Base-by-base conservation (phyloP, 1,140 invertebrate genomes). In the Gryllus bimaculatus region DNA sequence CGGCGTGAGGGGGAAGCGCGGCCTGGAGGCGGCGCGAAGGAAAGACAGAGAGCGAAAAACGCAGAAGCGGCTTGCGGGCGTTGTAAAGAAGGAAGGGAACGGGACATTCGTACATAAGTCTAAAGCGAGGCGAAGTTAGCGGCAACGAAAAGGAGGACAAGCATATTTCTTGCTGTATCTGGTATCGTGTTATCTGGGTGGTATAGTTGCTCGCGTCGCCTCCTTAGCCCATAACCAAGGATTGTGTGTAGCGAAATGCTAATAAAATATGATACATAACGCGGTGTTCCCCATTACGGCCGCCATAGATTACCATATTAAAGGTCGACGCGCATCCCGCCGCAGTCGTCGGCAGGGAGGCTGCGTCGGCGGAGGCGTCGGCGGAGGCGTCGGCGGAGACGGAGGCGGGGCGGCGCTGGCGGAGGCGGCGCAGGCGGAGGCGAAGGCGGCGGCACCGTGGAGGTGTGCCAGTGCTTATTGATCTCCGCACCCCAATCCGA, bases 261-360 rank as follows among this genome's bases (percentile, higher is more conserved):
- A 77, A 77, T 77, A 77, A 77, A 77, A 77, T 48, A 77, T 77
- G 76, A 77, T 77, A 77, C 76, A 77, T 47, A 48, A 77, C 76
- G 48, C 76, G 76, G 48, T 77, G 76, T 77, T 47, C 48, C 48
- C 48, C 76, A 77, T 77, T 77, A 77, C 76, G 76, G 13, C 48
- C 21, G 26, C n/a, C 76, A 77, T 77, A 77, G 76, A 77, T 77
- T 77, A 77, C 76, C 76, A 77, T 77, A 77, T 48, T 77, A 77
- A 77, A 77, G 76, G 39, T 76, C 48, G 39, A 48, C 54, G 54
- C 54, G 54, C 54, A 66, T 66, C 54, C 54, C 10, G 18, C 54
- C 54, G 54, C 54, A 66, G 54, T 66, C 54, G 54, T 2, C 54
- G 54, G 26, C 18, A 7, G 54, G 54, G 54, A 7, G 2, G 18